These are phyloP conservation scores for Chionomys nivalis DNA, from an alignment of 2,113 vertebrate species.

Conservation along the genomic window DNA sequence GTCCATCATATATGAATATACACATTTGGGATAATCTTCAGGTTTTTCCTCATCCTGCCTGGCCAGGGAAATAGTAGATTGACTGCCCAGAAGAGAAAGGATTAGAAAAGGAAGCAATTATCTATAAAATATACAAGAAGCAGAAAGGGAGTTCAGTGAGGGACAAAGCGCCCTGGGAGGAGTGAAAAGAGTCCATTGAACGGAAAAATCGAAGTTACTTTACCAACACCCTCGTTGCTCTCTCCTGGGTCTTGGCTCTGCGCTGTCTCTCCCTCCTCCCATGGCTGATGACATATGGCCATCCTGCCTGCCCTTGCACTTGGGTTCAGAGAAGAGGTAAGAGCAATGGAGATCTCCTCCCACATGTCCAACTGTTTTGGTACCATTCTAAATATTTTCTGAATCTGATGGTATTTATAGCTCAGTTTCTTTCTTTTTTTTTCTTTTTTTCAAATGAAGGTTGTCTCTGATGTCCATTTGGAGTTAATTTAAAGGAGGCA, in stretches of 20 bases:
- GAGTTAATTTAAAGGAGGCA: not conserved
- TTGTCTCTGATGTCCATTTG: not conserved
- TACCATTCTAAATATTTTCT: not conserved
- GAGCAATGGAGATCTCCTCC: not conserved
- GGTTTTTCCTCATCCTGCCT: not conserved
- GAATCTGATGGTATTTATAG: not conserved
- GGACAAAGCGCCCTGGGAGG: not conserved
- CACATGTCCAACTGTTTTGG: not conserved
- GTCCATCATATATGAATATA: not conserved
- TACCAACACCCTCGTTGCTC: not conserved
- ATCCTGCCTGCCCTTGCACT: not conserved
- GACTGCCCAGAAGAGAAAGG: not conserved
- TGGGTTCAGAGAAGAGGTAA: not conserved
- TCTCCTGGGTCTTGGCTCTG: not conserved
- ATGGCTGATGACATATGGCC: not conserved
- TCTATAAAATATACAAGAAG: not conserved
- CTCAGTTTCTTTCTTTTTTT: not conserved
- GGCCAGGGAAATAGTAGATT: not conserved
- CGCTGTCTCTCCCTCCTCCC: not conserved
- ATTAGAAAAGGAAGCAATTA: constrained; percentile 38
- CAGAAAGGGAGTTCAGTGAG: not conserved
- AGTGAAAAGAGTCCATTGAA: not conserved
- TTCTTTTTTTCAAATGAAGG: constrained; percentile 8
- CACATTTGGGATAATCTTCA: not conserved
- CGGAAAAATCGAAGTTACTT: not conserved